Conservation (phyloP, 92 coral and sea anemone species). For the Heliopora coerulea region DNA sequence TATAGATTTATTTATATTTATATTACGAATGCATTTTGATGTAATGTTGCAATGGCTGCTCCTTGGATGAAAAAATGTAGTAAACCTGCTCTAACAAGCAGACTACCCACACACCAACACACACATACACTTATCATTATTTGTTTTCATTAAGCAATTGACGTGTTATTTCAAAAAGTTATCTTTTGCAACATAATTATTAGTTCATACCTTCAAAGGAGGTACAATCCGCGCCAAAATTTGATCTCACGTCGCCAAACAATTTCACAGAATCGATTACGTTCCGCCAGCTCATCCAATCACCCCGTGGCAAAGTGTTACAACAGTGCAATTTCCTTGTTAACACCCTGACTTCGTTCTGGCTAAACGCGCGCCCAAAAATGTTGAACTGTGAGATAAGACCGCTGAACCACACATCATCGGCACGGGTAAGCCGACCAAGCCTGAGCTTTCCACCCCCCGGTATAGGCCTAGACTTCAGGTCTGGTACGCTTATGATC, state of each 20-base stretch:
- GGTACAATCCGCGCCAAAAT: conserved; percentile 22
- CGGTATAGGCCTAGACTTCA: not conserved
- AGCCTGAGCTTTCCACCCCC: not conserved
- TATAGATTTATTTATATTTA: too few relatives aligned
- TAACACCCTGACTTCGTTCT: not conserved
- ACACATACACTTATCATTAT: too few relatives aligned
- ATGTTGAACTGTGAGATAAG: conserved; percentile 17
- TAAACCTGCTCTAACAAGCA: too few relatives aligned
- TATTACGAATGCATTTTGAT: too few relatives aligned
- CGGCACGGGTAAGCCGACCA: not conserved
- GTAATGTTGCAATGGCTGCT: too few relatives aligned
- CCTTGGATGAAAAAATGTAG: too few relatives aligned
- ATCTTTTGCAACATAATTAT: not conserved
- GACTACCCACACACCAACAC: too few relatives aligned
- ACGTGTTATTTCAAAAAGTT: too few relatives aligned
- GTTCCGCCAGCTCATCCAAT: conserved; percentile 19
- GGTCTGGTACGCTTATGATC: not conserved
- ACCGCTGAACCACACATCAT: conserved; percentile 14
- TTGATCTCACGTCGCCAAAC: not conserved
- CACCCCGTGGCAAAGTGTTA: not conserved
- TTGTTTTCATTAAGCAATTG: too few relatives aligned
- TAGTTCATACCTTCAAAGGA: conserved; percentile 17
- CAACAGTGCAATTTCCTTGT: conserved; percentile 16
- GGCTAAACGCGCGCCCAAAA: not conserved
- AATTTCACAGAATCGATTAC: not conserved